Evolutionary conservation across 1,140 invertebrate species (phyloP), one percentile per base, ranked within the genome.

Genomic region (Anthonomus grandis): DNA sequence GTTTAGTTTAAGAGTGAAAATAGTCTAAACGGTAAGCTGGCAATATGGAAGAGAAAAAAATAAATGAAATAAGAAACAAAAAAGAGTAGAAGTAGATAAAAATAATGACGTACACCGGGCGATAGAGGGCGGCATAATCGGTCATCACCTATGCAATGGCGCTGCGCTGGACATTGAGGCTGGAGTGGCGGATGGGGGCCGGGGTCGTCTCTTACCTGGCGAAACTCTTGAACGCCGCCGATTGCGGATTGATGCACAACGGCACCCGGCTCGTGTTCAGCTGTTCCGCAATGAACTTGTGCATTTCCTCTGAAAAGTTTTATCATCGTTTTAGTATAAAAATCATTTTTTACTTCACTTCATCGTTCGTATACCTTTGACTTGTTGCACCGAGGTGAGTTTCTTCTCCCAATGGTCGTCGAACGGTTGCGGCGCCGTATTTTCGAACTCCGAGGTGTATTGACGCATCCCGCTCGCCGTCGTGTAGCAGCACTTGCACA

Each of bases 201-300:
- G 68, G n/a, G n/a, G n/a, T n/a, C n/a, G n/a, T n/a, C n/a, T 78
- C 87, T 93, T 90, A 97, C 93, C 93, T 97, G 81, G 94, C 91
- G 85, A 98, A 98, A 82, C 91, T 97, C 81, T 97, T 98, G 82
- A 97, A 99, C 73, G 95, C 93, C 71, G 95, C 94, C 66, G 95
- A 97, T 79, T 97, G 93, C 60, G 95, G 97, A 82, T 99, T 99
- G 79, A 99, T 97, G 81, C 95, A 98, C 49, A 99, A 82, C 63
- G 97, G 96, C 57, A 98, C 93, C 57, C 93, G 85, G 70, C 89
- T 90, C 65, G 90, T 91, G 73, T 91, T 91, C 71, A 97, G 83
- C 75, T 96, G 93, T 75, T 98, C 94, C 64, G 90, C 86, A 75
- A 98, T 97, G 79, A 97, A 97, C 81, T 94, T 95, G 82, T 97